Conservation (phyloP, 2,113 vertebrate species). For the Hystrix cristata region DNA sequence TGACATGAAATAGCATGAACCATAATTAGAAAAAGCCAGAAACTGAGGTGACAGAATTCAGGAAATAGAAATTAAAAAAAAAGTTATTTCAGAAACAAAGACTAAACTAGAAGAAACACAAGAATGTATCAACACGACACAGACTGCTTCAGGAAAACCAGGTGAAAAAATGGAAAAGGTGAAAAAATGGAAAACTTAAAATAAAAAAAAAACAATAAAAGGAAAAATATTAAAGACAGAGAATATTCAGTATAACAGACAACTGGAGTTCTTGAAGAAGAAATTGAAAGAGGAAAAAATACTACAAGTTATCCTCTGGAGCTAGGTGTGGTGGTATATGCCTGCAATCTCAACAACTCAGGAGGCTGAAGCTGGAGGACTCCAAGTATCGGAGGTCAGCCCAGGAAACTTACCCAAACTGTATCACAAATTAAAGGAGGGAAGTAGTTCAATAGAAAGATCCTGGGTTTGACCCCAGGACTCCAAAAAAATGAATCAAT, state of each 20-base stretch:
- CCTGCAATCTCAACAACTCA: too few relatives aligned
- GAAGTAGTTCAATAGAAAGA: neutral
- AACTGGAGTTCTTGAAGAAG: neutral
- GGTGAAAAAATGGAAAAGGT: neutral
- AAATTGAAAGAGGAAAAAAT: neutral
- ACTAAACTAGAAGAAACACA: neutral
- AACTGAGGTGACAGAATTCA: neutral
- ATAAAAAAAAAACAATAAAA: neutral
- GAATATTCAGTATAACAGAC: neutral
- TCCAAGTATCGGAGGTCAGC: too few relatives aligned
- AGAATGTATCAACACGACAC: neutral
- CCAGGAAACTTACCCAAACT: too few relatives aligned
- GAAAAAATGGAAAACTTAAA: neutral
- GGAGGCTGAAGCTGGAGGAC: too few relatives aligned
- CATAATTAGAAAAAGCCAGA: neutral
- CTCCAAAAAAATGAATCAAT: neutral
- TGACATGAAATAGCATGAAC: neutral
- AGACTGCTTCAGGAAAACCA: neutral
- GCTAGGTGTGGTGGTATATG: too few relatives aligned
- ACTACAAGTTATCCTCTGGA: neutral
- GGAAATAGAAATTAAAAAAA: neutral
- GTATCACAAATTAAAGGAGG: too few relatives aligned
- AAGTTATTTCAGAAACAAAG: neutral
- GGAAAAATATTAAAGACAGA: neutral
- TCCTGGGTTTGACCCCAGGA: neutral